Evolutionary conservation across 2,888 invertebrate genomes (phyloP), one percentile per base, ranked within the genome.

Genomic region (Stenoptilia bipunctidactyla): DNA sequence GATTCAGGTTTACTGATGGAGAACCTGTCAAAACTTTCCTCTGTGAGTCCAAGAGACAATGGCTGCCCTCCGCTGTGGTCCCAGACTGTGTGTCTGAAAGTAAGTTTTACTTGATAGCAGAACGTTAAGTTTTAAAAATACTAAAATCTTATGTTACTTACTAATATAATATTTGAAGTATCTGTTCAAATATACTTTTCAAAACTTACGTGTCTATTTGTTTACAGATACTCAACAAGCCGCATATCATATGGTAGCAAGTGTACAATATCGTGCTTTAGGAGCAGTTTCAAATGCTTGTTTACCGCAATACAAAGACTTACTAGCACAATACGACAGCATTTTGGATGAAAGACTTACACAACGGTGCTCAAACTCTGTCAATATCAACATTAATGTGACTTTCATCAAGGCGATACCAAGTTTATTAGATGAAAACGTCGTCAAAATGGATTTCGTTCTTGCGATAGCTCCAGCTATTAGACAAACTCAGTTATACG

Each of bases 31-130:
- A 96, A 69, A 92, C 92, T 0, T 97, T 94, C 66, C 87, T 90
- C 1, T 97, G 96, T 60, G 91, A 93, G 64, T 87, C 88, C 0
- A 91, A 91, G 52, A 89, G 90, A 37, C 87, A 90, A 43, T 97
- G 97, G 97, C 86, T 88, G 8, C 97, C 97, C 1, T 89, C 91
- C 1, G 92, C 93, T 6, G 92, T 96, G 36, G 96, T 97, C 14
- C 97, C 97, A 0, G 96, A 97, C 59, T 97, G 97, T 70, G 96
- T 97, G 14, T 95, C 96, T 2, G 95, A 96, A 86, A 93, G 92
- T 92, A 68, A 67, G 82, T 69, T 35, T 33, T 12, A 20, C 15
- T 12, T 40, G 40, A n/a, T n/a, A n/a, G n/a, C 13, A 27, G n/a
- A 12, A 15, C 25, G 40, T 6, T 8, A 12, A 0, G 2, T 13